Conservation (phyloP, 2,888 invertebrate genomes). For the Cephus sareptanus region DNA sequence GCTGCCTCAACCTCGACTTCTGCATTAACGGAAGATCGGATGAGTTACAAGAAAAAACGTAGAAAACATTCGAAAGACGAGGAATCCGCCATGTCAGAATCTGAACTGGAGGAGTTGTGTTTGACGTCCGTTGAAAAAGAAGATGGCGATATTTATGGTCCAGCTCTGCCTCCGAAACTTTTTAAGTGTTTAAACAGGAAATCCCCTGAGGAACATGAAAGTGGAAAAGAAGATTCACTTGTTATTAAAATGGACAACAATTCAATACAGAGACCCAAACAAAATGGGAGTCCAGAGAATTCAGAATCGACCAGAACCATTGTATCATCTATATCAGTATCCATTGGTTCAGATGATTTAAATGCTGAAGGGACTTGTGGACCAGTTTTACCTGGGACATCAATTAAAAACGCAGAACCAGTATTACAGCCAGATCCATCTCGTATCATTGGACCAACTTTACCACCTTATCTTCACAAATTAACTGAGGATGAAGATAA, state of each 20-base stretch:
- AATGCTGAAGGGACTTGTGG: not conserved
- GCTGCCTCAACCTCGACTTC: conserved; percentile 26
- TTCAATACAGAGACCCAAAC: not conserved
- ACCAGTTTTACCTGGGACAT: not conserved
- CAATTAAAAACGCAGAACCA: not conserved
- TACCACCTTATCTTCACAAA: conserved; percentile 52
- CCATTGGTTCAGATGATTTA: not conserved
- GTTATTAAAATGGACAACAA: not conserved
- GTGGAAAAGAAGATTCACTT: not conserved
- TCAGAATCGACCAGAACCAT: not conserved
- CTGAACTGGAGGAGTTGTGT: not conserved
- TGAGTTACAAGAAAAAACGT: conserved; percentile 3
- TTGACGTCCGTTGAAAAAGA: not conserved
- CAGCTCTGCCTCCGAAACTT: conserved; percentile 39
- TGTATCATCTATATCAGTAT: not conserved
- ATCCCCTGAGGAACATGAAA: not conserved
- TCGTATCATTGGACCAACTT: conserved; percentile 55
- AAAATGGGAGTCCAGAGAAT: not conserved
- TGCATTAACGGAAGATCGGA: conserved; percentile 21
- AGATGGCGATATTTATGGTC: conserved; percentile 30
- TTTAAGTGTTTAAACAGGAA: not conserved
- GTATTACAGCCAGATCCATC: not conserved
- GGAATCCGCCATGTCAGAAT: conserved; percentile 1
- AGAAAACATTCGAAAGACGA: conserved; percentile 7
- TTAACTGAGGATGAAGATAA: conserved; percentile 33